Evolutionary conservation across 1,140 invertebrate genomes (phyloP).

Genomic region (Pristionchus pacificus): DNA sequence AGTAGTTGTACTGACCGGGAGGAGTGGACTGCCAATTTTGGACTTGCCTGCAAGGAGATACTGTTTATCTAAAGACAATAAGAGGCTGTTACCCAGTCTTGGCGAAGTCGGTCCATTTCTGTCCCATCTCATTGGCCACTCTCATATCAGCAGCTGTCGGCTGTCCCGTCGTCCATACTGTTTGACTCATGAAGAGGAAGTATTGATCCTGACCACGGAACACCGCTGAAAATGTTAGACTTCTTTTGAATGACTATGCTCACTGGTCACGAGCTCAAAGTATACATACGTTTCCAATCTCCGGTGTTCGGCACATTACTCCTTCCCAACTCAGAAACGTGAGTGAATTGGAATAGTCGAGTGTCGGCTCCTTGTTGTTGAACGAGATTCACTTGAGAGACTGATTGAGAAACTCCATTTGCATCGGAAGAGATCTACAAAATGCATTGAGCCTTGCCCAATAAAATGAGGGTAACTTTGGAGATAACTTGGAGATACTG

Average conservation of each 20-base stretch:
- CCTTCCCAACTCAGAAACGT: conserved; percentile 25
- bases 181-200: conserved; percentile 28
- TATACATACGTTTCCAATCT: conserved; percentile 25
- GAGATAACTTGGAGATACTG: too few species aligned
- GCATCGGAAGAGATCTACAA: not conserved
- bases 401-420: not conserved
- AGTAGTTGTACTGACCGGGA: conserved; percentile 27
- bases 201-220: conserved; percentile 23
- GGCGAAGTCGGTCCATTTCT: conserved; percentile 26
- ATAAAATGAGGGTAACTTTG: too few species aligned
- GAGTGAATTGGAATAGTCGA: conserved; percentile 25
- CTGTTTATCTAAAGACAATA: not conserved
- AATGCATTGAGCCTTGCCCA: too few species aligned
- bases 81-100: conserved; percentile 17
- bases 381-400: not conserved
- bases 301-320: conserved; percentile 17
- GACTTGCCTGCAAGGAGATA: conserved; percentile 9
- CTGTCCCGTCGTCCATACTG: conserved; percentile 21
- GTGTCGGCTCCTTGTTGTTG: not conserved
- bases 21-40: conserved; percentile 26
- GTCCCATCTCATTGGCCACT: conserved; percentile 29
- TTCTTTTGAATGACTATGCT: too few species aligned
- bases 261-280: too few species aligned
- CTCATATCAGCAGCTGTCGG: conserved; percentile 13
- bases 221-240: conserved; percentile 17